These are phyloP conservation scores for Poicephalus meyeri DNA, from an alignment of 2,113 vertebrate species.

Conservation along the genomic window DNA sequence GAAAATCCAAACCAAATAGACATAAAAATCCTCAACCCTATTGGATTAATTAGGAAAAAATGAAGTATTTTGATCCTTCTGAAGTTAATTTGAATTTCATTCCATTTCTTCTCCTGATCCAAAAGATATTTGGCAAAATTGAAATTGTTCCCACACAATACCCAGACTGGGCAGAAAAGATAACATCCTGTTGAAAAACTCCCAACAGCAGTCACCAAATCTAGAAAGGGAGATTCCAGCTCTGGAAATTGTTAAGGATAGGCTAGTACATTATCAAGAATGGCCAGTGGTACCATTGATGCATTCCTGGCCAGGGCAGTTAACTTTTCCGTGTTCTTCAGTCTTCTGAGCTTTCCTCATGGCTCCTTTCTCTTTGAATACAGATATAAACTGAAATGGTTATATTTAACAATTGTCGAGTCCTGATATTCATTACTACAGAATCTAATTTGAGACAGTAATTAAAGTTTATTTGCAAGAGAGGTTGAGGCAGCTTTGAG, in stretches of 20 bases:
- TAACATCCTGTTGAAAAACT: neutral
- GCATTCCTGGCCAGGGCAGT: neutral
- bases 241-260: neutral
- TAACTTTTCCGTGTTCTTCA: neutral
- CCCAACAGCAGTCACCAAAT: neutral
- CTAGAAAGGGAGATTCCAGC: neutral
- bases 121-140: neutral
- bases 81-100: neutral
- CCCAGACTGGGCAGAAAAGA: neutral
- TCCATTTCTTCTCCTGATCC: neutral
- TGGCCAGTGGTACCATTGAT: neutral
- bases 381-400: neutral
- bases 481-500: neutral
- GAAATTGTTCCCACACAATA: neutral
- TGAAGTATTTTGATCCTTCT: neutral
- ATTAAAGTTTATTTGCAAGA: neutral
- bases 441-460: neutral
- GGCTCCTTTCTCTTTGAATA: neutral
- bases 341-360: neutral
- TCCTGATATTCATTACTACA: neutral
- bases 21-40: neutral
- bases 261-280: neutral
- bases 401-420: neutral
- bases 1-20: neutral
- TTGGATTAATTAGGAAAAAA: neutral